Conservation (phyloP, 2,888 invertebrate genomes). For the Dasypogon diadema region DNA sequence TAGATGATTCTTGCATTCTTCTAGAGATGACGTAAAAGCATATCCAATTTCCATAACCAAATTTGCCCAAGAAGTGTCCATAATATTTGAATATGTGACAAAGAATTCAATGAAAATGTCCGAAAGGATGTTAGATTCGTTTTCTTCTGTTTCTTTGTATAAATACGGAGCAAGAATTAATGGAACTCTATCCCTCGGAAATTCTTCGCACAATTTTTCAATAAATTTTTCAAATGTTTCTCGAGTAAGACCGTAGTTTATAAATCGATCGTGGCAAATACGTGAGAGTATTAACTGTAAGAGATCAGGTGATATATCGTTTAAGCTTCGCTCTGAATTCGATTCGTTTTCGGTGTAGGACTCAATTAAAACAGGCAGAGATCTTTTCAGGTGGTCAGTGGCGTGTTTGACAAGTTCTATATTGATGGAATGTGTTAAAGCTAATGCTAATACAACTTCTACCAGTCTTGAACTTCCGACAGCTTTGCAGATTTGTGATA, state of each 20-base stretch:
- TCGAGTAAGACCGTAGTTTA: slow-evolving; percentile 75
- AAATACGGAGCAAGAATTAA: slow-evolving; percentile 90
- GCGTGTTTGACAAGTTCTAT: slow-evolving; percentile 75
- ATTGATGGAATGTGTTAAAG: slow-evolving; percentile 84
- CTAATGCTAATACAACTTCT: slow-evolving; percentile 91
- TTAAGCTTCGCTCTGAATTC: slow-evolving; percentile 83
- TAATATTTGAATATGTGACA: slow-evolving; percentile 69
- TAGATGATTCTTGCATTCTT: slow-evolving; percentile 89
- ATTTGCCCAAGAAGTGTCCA: slow-evolving; percentile 85
- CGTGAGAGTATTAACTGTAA: slow-evolving; percentile 83
- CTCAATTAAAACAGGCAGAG: slow-evolving; percentile 86
- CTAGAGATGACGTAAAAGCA: slow-evolving; percentile 85
- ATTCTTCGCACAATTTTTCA: slow-evolving; percentile 84
- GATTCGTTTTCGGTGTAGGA: slow-evolving; percentile 87
- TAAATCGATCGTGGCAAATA: slow-evolving; percentile 71
- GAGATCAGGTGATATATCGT: slow-evolving; percentile 91
- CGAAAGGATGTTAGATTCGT: slow-evolving; percentile 31
- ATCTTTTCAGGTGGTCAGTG: slow-evolving; percentile 82
- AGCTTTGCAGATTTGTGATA: slow-evolving; percentile 86
- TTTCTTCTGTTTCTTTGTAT: slow-evolving; percentile 84
- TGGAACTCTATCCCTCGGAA: slow-evolving; percentile 89
- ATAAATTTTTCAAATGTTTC: slow-evolving; percentile 86
- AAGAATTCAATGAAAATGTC: slow-evolving; percentile 51
- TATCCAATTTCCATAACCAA: slow-evolving; percentile 92
- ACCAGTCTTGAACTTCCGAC: slow-evolving; percentile 89